Evolutionary conservation across 2,113 vertebrate genomes (phyloP).

Genomic region (Salvator merianae): DNA sequence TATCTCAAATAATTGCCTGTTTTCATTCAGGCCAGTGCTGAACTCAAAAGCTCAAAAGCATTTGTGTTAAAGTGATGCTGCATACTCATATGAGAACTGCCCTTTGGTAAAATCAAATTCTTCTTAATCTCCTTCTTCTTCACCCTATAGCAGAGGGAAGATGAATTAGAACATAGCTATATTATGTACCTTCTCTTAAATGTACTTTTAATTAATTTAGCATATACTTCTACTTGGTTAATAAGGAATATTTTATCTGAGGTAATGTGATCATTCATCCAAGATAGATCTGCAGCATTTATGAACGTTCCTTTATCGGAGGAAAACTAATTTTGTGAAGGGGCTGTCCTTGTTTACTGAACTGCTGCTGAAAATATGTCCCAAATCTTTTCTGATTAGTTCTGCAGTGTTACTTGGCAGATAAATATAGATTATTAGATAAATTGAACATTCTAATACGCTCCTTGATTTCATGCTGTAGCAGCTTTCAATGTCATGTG

Average conservation of each 20-base stretch:
- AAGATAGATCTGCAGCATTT: conserved; percentile 68
- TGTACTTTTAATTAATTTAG: conserved; percentile 80
- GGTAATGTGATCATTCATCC: conserved; percentile 65
- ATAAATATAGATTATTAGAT: conserved; percentile 54
- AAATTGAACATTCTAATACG: conserved; percentile 48
- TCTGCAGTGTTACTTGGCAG: conserved; percentile 51
- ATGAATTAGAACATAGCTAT: conserved; percentile 73
- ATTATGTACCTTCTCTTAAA: conserved; percentile 75
- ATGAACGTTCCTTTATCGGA: conserved; percentile 66
- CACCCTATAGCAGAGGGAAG: conserved; percentile 65
- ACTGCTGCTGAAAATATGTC: conserved; percentile 64
- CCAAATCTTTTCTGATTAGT: conserved; percentile 74
- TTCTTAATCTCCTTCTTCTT: not conserved
- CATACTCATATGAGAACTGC: conserved; percentile 75
- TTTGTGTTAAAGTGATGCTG: conserved; percentile 72
- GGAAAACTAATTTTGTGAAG: conserved; percentile 72
- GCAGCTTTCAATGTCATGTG: conserved; percentile 1
- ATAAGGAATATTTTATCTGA: conserved; percentile 71
- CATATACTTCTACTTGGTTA: conserved; percentile 73
- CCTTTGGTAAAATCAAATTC: not conserved
- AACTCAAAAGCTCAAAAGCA: conserved; percentile 62
- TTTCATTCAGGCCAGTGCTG: not conserved
- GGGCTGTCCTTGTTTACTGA: conserved; percentile 65
- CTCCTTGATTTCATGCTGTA: conserved; percentile 34
- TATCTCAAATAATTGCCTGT: not conserved